phyloP scores from a whole-genome alignment of 2,888 invertebrate genomes.

The Agrochola litura region DNA sequence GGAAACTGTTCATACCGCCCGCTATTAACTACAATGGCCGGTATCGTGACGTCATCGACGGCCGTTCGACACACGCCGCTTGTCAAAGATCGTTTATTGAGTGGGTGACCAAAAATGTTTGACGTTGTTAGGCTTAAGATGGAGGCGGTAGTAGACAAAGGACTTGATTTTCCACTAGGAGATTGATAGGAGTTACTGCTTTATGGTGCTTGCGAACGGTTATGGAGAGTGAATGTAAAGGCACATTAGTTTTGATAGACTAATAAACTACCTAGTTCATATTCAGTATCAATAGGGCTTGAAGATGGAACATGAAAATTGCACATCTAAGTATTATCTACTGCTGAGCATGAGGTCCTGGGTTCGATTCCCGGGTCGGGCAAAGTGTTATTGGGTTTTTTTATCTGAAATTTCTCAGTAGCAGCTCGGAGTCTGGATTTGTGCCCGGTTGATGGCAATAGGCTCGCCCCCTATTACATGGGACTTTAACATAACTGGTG shows the following conservation, averaged over 20 bases:
- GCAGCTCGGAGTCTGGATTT: too few species aligned
- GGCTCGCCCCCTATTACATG: too few species aligned
- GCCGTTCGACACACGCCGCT: constrained; percentile 28
- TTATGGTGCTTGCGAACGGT: neutral
- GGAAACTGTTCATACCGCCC: constrained; percentile 62
- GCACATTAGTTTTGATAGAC: neutral
- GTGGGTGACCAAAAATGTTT: constrained; percentile 47
- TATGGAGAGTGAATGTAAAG: neutral
- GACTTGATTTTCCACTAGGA: constrained; percentile 28
- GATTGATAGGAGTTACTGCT: constrained; percentile 2
- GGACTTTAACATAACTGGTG: too few species aligned
- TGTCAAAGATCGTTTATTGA: constrained; percentile 54
- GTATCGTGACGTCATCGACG: constrained; percentile 50
- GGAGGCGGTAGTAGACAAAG: constrained; percentile 5
- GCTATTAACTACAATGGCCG: constrained; percentile 55
- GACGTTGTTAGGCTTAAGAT: constrained; percentile 31
- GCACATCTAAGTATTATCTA: too few species aligned
- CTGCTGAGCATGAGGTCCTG: too few species aligned
- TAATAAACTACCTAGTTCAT: neutral
- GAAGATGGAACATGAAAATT: neutral
- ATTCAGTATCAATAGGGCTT: neutral
- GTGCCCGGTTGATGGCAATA: too few species aligned
- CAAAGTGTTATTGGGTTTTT: too few species aligned
- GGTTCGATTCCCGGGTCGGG: too few species aligned
- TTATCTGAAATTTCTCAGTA: too few species aligned